These are phyloP conservation scores for Clunio marinus DNA, from an alignment of 2,888 invertebrate species.

Conservation along the genomic window DNA sequence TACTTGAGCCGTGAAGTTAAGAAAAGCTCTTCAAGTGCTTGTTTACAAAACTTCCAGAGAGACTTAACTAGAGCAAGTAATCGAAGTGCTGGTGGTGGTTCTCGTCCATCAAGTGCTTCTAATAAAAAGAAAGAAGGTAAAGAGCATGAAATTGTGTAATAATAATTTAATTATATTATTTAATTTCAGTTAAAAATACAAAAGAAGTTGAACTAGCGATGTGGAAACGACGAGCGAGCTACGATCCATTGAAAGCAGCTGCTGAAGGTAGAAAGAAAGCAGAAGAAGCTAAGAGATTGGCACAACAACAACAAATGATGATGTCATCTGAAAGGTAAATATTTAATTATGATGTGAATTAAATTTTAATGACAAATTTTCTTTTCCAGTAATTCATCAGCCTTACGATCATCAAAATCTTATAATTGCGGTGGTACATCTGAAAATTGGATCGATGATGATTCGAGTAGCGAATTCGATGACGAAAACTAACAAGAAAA, in stretches of 20 bases:
- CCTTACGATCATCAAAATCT: constrained; percentile 28
- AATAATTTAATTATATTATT: too few species aligned
- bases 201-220: constrained; percentile 85
- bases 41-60: constrained; percentile 47
- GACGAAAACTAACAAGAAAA: constrained; percentile 27
- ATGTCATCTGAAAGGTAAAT: constrained; percentile 33
- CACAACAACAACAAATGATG: constrained; percentile 43
- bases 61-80: constrained; percentile 49
- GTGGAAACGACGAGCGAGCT: constrained; percentile 92
- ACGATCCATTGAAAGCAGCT: constrained; percentile 90
- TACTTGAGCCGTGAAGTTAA: constrained; percentile 46
- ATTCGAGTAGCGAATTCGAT: constrained; percentile 26
- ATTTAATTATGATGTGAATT: too few species aligned
- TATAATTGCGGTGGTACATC: constrained; percentile 18
- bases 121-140: constrained; percentile 30
- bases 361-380: neutral
- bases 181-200: constrained; percentile 56
- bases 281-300: constrained; percentile 53
- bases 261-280: constrained; percentile 74
- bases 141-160: neutral
- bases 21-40: constrained; percentile 50
- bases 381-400: constrained; percentile 10
- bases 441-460: constrained; percentile 24
- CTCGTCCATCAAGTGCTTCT: constrained; percentile 39
- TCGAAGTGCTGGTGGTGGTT: constrained; percentile 46